A percentile compares a stretch with the other conserved stretches of the same genome.
Conservation (phyloP, 2,113 vertebrate genomes). For the Oxyura jamaicensis region DNA sequence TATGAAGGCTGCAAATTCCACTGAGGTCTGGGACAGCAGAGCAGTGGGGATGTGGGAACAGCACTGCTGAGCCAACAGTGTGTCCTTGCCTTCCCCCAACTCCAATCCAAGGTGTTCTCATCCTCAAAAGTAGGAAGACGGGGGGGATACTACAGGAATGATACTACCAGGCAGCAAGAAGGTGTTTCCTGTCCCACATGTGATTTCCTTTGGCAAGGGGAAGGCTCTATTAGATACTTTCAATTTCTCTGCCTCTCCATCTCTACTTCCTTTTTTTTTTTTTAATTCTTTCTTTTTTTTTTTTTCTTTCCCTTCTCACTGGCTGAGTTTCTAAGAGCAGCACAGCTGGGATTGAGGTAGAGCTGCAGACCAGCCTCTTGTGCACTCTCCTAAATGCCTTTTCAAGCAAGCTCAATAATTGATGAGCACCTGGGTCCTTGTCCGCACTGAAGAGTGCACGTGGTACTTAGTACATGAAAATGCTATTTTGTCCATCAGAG, state of each 20-base stretch:
- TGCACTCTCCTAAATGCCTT: slow-evolving; percentile 73
- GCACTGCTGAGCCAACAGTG: neutral
- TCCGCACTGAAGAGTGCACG: slow-evolving; percentile 15
- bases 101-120: neutral
- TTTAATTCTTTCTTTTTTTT: neutral
- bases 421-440: slow-evolving; percentile 67
- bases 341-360: slow-evolving; percentile 40
- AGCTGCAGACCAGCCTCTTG: slow-evolving; percentile 55
- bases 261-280: too few relatives aligned
- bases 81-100: neutral
- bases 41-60: neutral
- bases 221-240: neutral
- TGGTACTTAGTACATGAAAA: slow-evolving; percentile 68
- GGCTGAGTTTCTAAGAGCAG: neutral
- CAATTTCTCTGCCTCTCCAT: neutral
- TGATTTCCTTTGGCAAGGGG: neutral
- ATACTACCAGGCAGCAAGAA: neutral
- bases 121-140: neutral
- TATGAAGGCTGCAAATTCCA: neutral
- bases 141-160: neutral
- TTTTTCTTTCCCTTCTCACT: neutral
- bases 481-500: slow-evolving; percentile 62
- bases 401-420: slow-evolving; percentile 78
- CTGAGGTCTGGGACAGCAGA: neutral
- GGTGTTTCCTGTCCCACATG: neutral